Percentiles rank a stretch among this genome's conserved stretches.
These are phyloP conservation scores for Lophius piscatorius DNA, from an alignment of 2,113 vertebrate species.

Conservation along the genomic window DNA sequence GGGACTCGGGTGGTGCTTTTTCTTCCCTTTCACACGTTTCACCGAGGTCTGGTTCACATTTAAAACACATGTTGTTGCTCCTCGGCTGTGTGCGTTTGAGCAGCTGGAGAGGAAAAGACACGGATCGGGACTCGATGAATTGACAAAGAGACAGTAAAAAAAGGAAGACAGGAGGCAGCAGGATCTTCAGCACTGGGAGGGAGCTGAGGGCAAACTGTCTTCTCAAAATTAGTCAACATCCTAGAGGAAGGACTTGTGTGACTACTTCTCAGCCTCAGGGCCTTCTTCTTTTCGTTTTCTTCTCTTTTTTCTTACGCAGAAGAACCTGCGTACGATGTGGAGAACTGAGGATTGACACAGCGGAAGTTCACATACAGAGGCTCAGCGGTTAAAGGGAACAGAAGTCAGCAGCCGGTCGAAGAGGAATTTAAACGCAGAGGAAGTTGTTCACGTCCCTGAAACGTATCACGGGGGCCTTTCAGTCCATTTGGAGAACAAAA, in stretches of 20 bases:
- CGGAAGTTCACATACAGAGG: conserved; percentile 6
- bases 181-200: conserved; percentile 15
- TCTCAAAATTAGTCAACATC: conserved; percentile 4
- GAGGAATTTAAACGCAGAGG: not conserved
- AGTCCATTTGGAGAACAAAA: conserved; percentile 11
- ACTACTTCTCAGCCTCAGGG: too few relatives aligned
- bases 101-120: conserved; percentile 71
- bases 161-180: conserved; percentile 18
- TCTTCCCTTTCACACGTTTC: conserved; percentile 77
- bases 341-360: not conserved
- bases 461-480: too few relatives aligned
- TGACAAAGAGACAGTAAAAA: conserved; percentile 26
- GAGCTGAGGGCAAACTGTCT: conserved; percentile 11
- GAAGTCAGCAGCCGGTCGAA: not conserved
- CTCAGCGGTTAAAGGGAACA: not conserved
- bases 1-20: conserved; percentile 50
- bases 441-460: conserved; percentile 15
- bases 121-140: conserved; percentile 58
- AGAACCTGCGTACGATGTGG: conserved; percentile 6
- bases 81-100: conserved; percentile 58
- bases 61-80: conserved; percentile 90
- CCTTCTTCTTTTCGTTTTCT: too few relatives aligned
- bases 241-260: conserved; percentile 4
- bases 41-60: conserved; percentile 92
- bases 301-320: conserved; percentile 9